phyloP scores from a whole-genome alignment of 2,113 vertebrate species.

The Pachycephala philippinensis region DNA sequence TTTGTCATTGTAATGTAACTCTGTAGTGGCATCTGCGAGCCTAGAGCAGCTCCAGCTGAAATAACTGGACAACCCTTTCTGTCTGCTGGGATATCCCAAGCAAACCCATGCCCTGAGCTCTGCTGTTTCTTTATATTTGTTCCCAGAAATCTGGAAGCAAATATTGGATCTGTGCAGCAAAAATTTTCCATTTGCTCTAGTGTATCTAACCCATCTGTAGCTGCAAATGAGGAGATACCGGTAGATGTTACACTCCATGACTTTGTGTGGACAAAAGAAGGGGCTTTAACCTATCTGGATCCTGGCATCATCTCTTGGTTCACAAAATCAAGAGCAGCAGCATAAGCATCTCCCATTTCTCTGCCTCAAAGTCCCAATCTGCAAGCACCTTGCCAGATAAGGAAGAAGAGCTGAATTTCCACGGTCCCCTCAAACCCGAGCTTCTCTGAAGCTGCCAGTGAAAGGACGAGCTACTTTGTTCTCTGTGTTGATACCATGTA shows the following conservation, averaged over 20 bases:
- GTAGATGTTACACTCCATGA: neutral
- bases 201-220: neutral
- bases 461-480: neutral
- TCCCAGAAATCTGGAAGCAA: neutral
- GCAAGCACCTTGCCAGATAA: slow-evolving; percentile 1
- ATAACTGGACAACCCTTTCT: neutral
- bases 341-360: neutral
- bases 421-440: neutral
- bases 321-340: neutral
- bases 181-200: neutral
- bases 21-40: neutral
- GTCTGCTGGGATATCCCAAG: neutral
- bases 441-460: neutral
- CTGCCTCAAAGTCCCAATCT: neutral
- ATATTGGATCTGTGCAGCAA: neutral
- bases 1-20: neutral
- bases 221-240: neutral
- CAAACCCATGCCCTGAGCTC: neutral
- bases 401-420: neutral
- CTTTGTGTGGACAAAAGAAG: neutral
- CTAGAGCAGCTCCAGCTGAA: slow-evolving; percentile 22
- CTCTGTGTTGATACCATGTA: slow-evolving; percentile 32
- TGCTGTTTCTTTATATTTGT: neutral
- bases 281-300: neutral
- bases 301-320: neutral